Percentiles rank a stretch among this genome's conserved stretches.
phyloP scores from a whole-genome alignment of 1,140 invertebrate species.

The Schmidtea mediterranea region DNA sequence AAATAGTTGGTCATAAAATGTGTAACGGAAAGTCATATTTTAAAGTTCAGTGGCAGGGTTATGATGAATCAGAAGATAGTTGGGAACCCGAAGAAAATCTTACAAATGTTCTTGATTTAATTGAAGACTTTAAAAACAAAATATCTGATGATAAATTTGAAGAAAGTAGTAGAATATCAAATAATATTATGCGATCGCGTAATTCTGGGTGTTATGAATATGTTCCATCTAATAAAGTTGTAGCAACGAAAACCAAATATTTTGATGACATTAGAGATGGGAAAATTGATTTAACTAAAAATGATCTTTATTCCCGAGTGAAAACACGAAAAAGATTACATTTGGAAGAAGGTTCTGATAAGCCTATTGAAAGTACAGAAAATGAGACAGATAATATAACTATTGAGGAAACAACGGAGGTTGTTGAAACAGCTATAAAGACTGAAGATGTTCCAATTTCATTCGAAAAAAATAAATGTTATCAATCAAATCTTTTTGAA shows the following conservation, averaged over 20 bases:
- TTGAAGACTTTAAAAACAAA: background rate
- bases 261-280: conserved; percentile 1
- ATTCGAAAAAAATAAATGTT: too few relatives aligned
- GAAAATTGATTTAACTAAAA: background rate
- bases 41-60: background rate
- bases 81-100: conserved; percentile 1
- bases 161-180: background rate
- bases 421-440: too few relatives aligned
- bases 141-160: background rate
- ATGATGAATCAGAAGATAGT: background rate
- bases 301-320: background rate
- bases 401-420: too few relatives aligned
- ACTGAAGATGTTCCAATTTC: too few relatives aligned
- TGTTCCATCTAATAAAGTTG: background rate
- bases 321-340: background rate
- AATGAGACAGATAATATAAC: too few relatives aligned
- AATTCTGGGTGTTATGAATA: background rate
- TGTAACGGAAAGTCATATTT: background rate
- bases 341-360: too few relatives aligned
- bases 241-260: background rate
- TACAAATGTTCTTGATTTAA: background rate
- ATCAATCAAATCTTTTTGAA: too few relatives aligned
- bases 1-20: background rate
- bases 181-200: background rate
- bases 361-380: too few relatives aligned